Conservation (phyloP, 2,113 vertebrate genomes). For the Suricata suricatta region DNA sequence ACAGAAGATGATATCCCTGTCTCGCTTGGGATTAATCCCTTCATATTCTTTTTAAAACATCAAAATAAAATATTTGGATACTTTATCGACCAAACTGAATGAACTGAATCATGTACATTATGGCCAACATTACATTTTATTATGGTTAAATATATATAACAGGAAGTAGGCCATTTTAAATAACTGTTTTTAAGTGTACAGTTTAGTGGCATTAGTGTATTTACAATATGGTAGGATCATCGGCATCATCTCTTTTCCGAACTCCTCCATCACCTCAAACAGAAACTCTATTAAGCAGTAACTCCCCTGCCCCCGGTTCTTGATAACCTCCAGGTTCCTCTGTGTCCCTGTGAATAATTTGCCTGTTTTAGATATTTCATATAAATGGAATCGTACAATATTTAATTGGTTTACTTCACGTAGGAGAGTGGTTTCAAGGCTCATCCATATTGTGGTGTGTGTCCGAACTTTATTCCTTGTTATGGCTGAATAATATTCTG, state of each 20-base stretch:
- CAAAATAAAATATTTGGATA: conserved; percentile 18
- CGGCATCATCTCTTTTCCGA: background rate
- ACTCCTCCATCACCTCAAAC: background rate
- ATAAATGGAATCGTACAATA: background rate
- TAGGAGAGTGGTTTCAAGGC: background rate
- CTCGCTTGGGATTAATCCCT: background rate
- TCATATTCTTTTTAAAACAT: background rate
- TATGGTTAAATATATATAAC: background rate
- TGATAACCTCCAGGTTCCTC: background rate
- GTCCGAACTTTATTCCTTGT: background rate
- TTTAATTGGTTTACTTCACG: background rate
- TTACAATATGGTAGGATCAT: background rate
- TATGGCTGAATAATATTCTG: background rate
- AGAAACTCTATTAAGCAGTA: background rate
- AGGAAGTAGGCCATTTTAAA: background rate
- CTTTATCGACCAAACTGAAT: background rate
- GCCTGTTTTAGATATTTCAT: background rate
- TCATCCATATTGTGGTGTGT: background rate
- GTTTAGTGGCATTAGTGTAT: background rate
- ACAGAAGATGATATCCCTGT: background rate
- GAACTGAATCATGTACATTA: background rate
- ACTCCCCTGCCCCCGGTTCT: background rate
- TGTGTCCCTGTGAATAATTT: background rate
- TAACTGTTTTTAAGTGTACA: background rate
- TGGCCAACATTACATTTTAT: background rate